Percentiles rank a stretch among this genome's conserved stretches.
These are phyloP conservation scores for Alentia gelatinosa DNA, from an alignment of 2,888 invertebrate genomes.

Conservation along the genomic window DNA sequence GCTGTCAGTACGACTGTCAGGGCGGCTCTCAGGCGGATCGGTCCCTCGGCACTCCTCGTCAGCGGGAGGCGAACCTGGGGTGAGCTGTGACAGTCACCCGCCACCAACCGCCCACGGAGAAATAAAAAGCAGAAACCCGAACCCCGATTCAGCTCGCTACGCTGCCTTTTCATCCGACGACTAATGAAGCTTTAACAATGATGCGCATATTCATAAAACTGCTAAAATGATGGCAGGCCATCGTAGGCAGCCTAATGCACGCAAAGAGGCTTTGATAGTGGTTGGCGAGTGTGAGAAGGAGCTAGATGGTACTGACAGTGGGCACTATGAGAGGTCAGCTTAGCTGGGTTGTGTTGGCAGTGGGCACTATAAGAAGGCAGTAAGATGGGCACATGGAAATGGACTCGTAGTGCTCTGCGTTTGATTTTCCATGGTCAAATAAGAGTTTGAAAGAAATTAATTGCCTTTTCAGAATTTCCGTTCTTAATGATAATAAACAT, in stretches of 20 bases:
- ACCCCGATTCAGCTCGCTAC: background rate
- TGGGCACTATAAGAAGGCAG: background rate
- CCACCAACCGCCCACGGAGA: slow-evolving; percentile 34
- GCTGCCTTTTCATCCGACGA: background rate
- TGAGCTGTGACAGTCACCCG: background rate
- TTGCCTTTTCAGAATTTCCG: too few relatives aligned
- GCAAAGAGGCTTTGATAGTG: too few relatives aligned
- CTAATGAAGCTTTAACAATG: slow-evolving; percentile 52
- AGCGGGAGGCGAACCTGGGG: background rate
- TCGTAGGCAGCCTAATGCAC: background rate
- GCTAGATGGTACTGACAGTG: background rate
- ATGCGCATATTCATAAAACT: slow-evolving; percentile 53
- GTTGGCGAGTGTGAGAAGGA: background rate
- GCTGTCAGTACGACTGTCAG: slow-evolving; percentile 25
- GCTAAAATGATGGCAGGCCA: slow-evolving; percentile 35
- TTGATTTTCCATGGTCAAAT: too few relatives aligned
- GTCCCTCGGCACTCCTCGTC: background rate
- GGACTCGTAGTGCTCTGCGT: too few relatives aligned
- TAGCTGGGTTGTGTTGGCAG: background rate
- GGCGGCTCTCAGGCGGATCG: background rate
- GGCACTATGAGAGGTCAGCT: too few relatives aligned
- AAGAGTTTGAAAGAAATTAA: too few relatives aligned
- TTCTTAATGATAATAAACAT: too few relatives aligned
- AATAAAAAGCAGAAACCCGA: slow-evolving; percentile 36
- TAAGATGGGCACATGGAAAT: background rate